These are phyloP conservation scores for Lota lota DNA, from an alignment of 2,113 vertebrate species.

Conservation along the genomic window DNA sequence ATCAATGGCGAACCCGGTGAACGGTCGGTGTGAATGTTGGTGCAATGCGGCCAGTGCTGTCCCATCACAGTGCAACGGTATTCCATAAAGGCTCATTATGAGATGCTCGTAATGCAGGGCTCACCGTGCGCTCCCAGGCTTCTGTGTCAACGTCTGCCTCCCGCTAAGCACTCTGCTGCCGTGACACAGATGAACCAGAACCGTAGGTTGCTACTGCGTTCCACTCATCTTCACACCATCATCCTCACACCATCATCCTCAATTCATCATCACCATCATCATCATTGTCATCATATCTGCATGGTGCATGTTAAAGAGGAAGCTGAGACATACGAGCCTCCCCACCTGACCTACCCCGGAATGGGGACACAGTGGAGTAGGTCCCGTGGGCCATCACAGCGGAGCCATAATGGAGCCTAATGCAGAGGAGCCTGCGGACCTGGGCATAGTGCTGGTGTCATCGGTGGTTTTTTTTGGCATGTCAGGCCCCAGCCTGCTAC, in stretches of 20 bases:
- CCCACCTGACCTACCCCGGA: too few relatives aligned
- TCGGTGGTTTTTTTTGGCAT: conserved; percentile 12
- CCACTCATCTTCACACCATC: neutral
- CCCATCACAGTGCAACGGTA: conserved; percentile 42
- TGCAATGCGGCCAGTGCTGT: conserved; percentile 47
- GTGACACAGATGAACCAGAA: neutral
- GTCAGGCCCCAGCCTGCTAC: neutral
- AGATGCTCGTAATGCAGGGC: conserved; percentile 6
- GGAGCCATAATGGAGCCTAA: conserved; percentile 23
- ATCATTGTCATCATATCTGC: too few relatives aligned
- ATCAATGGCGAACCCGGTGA: conserved; percentile 38
- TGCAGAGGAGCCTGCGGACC: neutral
- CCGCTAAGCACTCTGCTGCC: neutral
- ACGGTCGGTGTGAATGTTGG: conserved; percentile 22
- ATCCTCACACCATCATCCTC: conserved; percentile 1
- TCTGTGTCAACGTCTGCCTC: conserved; percentile 18
- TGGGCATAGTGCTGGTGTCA: neutral
- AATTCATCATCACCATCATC: neutral
- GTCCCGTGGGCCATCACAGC: conserved; percentile 11
- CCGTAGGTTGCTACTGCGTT: conserved; percentile 8
- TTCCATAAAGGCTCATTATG: conserved; percentile 23
- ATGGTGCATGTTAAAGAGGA: too few relatives aligned
- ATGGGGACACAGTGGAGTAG: too few relatives aligned
- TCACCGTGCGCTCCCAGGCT: conserved; percentile 2
- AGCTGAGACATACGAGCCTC: too few relatives aligned